Evolutionary conservation across 2,113 vertebrate genomes (phyloP).

Genomic region (Polyodon spathula): DNA sequence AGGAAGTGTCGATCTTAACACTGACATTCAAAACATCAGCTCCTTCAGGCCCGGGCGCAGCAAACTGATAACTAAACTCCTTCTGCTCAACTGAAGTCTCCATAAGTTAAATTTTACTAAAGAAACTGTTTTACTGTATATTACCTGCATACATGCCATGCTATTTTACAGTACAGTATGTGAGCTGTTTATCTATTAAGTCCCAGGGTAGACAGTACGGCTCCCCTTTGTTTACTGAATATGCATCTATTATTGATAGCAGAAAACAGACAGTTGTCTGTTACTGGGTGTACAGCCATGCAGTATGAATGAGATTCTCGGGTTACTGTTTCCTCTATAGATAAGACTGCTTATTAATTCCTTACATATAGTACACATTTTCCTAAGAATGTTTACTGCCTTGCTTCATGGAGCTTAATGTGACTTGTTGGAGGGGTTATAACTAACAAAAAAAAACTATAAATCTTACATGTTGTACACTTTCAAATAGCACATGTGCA

Average conservation of each 20-base stretch:
- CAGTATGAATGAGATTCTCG: constrained; percentile 20
- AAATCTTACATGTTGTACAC: no score
- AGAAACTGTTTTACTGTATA: not conserved
- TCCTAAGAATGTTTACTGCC: not conserved
- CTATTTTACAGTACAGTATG: not conserved
- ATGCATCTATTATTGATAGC: constrained; percentile 46
- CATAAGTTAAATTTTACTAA: constrained; percentile 12
- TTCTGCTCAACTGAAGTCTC: constrained; percentile 23
- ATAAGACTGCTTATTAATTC: not conserved
- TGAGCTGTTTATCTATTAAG: not conserved
- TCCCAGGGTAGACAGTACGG: not conserved
- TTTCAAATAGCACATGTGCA: no score
- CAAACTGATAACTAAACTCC: constrained; percentile 32
- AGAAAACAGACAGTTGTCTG: constrained; percentile 20
- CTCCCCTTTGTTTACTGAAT: constrained; percentile 20
- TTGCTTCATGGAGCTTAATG: not conserved
- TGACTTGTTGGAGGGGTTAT: no score
- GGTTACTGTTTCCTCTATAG: constrained; percentile 16
- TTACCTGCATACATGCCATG: not conserved
- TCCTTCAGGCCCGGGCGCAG: constrained; percentile 27
- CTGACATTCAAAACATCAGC: constrained; percentile 28
- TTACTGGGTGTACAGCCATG: constrained; percentile 22
- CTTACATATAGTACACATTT: not conserved
- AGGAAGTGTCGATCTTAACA: constrained; percentile 40
- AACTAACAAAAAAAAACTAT: no score